A percentile compares a stretch with the other conserved stretches of the same genome.
Conservation (phyloP, 1,140 invertebrate species). For the Caligus rogercresseyi region DNA sequence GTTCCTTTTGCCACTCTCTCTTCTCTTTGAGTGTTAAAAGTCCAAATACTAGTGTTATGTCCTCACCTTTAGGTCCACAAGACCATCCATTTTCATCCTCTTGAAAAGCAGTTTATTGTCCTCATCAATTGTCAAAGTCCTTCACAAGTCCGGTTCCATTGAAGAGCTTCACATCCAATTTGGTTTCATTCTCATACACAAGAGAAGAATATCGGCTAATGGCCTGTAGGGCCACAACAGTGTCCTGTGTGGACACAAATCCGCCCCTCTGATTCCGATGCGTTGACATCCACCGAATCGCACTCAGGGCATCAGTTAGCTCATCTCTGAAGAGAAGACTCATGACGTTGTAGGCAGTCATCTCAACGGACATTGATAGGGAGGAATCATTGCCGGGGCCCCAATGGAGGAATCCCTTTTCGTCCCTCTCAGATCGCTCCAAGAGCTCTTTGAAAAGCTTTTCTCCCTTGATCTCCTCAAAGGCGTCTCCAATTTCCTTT, state of each 20-base stretch:
- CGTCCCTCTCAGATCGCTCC: conserved; percentile 9
- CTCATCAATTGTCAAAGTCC: conserved; percentile 29
- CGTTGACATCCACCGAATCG: conserved; percentile 48
- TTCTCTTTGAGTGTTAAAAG: too few relatives aligned
- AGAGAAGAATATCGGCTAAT: conserved; percentile 38
- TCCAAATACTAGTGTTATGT: too few relatives aligned
- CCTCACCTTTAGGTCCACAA: background rate
- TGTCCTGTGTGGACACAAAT: conserved; percentile 50
- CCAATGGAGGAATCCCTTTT: conserved; percentile 32
- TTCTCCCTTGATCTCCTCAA: conserved; percentile 15
- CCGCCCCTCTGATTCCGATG: conserved; percentile 57
- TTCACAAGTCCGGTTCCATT: conserved; percentile 27
- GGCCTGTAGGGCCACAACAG: conserved; percentile 44
- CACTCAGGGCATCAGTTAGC: conserved; percentile 36
- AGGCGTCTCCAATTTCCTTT: conserved; percentile 20
- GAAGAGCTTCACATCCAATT: conserved; percentile 30
- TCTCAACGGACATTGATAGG: conserved; percentile 40
- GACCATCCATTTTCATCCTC: background rate
- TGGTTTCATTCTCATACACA: conserved; percentile 27
- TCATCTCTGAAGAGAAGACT: conserved; percentile 41
- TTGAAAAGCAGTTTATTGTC: conserved; percentile 31
- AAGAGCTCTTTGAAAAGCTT: conserved; percentile 17
- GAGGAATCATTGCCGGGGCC: conserved; percentile 27
- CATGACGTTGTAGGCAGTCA: conserved; percentile 51
- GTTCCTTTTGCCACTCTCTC: too few relatives aligned